phyloP scores from a whole-genome alignment of 2,888 invertebrate genomes.

The Nyleta sp. region DNA sequence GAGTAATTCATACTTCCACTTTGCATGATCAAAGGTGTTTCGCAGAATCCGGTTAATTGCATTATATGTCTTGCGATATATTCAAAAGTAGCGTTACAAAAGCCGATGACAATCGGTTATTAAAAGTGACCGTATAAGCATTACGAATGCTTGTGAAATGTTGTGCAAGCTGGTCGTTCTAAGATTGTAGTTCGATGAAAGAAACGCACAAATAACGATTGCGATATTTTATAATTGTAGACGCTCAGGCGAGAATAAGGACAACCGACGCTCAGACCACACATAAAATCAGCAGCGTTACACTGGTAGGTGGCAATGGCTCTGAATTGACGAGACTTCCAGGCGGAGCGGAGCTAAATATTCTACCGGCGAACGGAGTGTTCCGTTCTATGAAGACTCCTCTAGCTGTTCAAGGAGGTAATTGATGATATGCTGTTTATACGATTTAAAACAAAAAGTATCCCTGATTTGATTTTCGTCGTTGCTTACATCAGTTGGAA shows the following conservation, averaged over 20 bases:
- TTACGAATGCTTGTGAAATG: slow-evolving; percentile 17
- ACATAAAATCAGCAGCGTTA: slow-evolving; percentile 81
- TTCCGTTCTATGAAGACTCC: slow-evolving; percentile 77
- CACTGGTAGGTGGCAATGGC: slow-evolving; percentile 79
- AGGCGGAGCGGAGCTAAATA: slow-evolving; percentile 81
- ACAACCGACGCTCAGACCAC: slow-evolving; percentile 79
- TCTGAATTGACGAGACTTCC: slow-evolving; percentile 81
- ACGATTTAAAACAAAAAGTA: not conserved
- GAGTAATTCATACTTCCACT: not conserved
- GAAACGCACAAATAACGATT: slow-evolving; percentile 12
- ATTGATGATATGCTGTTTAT: slow-evolving; percentile 40
- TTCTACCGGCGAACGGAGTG: slow-evolving; percentile 81
- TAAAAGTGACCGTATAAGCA: not conserved
- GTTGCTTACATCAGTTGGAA: not conserved
- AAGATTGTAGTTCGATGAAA: slow-evolving; percentile 10
- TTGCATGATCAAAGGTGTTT: slow-evolving; percentile 5
- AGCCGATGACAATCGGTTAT: slow-evolving; percentile 21
- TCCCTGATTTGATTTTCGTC: not conserved
- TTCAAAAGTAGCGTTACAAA: slow-evolving; percentile 25
- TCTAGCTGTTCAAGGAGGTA: slow-evolving; percentile 78
- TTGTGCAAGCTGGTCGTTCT: slow-evolving; percentile 13
- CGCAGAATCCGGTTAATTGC: not conserved
- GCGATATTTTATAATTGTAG: slow-evolving; percentile 67
- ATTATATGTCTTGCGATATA: slow-evolving; percentile 19
- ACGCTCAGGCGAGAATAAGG: slow-evolving; percentile 79